Percentiles rank a stretch among this genome's conserved stretches.
Conservation (phyloP, 2,797 vertebrate genomes). For the Hapalemur alaotrensis region DNA sequence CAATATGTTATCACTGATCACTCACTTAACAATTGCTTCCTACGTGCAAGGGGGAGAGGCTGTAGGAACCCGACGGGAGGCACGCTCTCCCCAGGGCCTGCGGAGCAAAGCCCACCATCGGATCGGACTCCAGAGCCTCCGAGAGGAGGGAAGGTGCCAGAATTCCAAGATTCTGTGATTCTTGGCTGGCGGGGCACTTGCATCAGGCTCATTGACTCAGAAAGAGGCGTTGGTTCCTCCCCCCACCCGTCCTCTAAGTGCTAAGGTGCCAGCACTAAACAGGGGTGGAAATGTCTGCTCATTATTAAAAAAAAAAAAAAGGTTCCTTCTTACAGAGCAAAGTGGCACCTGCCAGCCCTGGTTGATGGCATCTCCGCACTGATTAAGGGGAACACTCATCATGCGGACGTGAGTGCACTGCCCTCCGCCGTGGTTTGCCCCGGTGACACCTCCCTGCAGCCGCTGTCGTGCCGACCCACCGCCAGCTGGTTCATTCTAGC, state of each 20-base stretch:
- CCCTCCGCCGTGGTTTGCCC: background rate
- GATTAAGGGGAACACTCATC: conserved; percentile 49
- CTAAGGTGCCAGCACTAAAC: fast-evolving
- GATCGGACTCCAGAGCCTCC: background rate
- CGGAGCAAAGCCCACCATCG: background rate
- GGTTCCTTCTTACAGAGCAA: background rate
- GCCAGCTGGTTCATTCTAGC: background rate
- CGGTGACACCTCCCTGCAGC: background rate
- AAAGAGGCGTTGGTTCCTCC: background rate
- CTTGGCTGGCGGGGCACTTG: background rate
- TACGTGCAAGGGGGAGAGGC: background rate
- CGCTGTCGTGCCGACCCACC: background rate
- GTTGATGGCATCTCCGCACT: conserved; percentile 10
- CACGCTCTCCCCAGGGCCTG: fast-evolving
- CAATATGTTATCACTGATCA: conserved; percentile 24
- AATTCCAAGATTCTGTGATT: background rate
- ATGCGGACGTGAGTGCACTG: fast-evolving
- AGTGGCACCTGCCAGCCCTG: conserved; percentile 26
- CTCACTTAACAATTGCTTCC: conserved; percentile 6
- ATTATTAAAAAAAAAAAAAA: background rate
- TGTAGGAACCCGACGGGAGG: background rate
- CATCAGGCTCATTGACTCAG: background rate
- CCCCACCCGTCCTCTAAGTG: background rate
- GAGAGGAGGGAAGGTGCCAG: background rate
- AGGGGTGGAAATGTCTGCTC: background rate